phyloP scores from a whole-genome alignment of 2,888 invertebrate species.

The Euplexia lucipara region DNA sequence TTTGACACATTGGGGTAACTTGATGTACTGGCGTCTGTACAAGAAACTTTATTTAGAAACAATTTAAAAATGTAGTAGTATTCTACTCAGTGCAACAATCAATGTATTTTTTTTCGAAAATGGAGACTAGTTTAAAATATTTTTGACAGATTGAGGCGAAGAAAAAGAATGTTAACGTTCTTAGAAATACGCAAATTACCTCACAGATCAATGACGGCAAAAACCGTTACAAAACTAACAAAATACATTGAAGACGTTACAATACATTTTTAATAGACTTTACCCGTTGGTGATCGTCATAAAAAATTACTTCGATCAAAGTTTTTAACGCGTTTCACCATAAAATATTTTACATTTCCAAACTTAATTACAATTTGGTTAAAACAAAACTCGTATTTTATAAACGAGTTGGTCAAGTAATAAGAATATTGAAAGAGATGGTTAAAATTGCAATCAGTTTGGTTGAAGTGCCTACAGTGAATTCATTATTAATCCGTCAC shows the following conservation, averaged over 20 bases:
- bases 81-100: too few relatives aligned
- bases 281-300: slow-evolving; percentile 26
- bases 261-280: slow-evolving; percentile 3
- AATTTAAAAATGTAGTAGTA: too few relatives aligned
- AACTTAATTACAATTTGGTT: slow-evolving; percentile 63
- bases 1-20: too few relatives aligned
- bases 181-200: too few relatives aligned
- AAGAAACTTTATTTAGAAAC: too few relatives aligned
- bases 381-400: slow-evolving; percentile 34
- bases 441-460: slow-evolving; percentile 33
- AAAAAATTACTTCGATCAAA: slow-evolving; percentile 60
- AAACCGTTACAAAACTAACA: too few relatives aligned
- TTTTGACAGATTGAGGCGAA: too few relatives aligned
- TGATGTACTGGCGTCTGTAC: too few relatives aligned
- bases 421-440: slow-evolving; percentile 30
- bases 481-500: slow-evolving; percentile 10
- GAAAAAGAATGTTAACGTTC: too few relatives aligned
- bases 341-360: slow-evolving; percentile 70
- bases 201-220: too few relatives aligned
- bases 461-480: neutral
- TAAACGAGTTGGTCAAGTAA: slow-evolving; percentile 29
- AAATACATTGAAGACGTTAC: neutral
- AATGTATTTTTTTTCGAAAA: too few relatives aligned
- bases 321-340: slow-evolving; percentile 66
- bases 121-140: too few relatives aligned